Base-by-base conservation (phyloP, 2,888 invertebrate species). In the Cenopis cana region DNA sequence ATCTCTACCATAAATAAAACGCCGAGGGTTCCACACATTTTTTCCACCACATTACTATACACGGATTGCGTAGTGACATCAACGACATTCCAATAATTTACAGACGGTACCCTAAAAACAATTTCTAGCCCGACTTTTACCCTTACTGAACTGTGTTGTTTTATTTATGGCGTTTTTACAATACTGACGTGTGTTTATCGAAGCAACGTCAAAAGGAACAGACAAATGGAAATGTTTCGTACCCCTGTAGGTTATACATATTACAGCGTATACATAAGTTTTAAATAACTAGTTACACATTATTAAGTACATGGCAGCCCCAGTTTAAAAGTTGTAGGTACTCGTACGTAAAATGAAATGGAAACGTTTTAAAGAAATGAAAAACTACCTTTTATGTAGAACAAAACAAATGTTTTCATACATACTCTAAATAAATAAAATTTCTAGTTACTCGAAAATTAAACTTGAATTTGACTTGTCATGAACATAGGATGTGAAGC, bases 141-240 rank as follows among this genome's bases (percentile, higher is more conserved):
- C 56, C 64, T 41, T 38, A 38, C 56, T 29, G 57, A 52, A 33
- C 52, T 64, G 33, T 54, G 67, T 64, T 67, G 33, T 64, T 67
- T 68, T 72, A 73, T 74, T 73, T 74, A 70, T 68, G 59, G 49
- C 46, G 29, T 72, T 74, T 68, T 59, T 55, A 69, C 66, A 69
- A 73, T 62, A 70, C 20, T 55, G 55, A 56, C 38, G 18, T 57
- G 69, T 67, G 61, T 73, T 62, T 72, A 49, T 66, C 60, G 50
- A 52, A 38, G 56, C 14, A 57, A 36, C 49, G 57, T 57, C 62
- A 66, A 56, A 69, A 61, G 69, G n/a, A 68, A 64, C 59, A 66
- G 55, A 59, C 52, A 56, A 33, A 67, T 57, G 46, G 20, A 66
- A 66, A 61, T 52, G 49, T 66, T 60, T 69, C 62, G 52, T 33